phyloP scores from a whole-genome alignment of 2,797 vertebrate species.

The Catamblyrhynchus diadema region DNA sequence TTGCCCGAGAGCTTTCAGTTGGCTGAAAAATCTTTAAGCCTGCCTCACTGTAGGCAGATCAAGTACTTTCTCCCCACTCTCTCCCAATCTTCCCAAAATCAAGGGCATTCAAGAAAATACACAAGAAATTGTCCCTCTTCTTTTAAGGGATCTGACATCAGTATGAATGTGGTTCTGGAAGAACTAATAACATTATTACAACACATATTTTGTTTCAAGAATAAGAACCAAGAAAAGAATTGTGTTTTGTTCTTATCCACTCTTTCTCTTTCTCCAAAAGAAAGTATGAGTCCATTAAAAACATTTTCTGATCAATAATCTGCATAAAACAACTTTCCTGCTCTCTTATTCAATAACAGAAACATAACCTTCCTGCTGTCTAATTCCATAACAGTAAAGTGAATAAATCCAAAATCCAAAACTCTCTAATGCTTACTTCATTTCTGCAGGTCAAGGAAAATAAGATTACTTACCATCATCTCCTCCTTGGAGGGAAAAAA shows the following conservation, averaged over 20 bases:
- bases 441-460: not conserved
- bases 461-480: conserved; percentile 87
- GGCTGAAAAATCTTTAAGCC: not conserved
- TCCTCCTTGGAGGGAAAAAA: conserved; percentile 72
- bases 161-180: not conserved
- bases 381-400: not conserved
- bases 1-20: not conserved
- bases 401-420: not conserved
- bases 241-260: not conserved
- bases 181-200: not conserved
- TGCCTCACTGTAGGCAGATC: not conserved
- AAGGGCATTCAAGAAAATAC: not conserved
- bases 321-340: not conserved
- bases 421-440: not conserved
- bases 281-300: not conserved
- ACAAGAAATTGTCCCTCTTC: not conserved
- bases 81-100: not conserved
- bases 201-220: not conserved
- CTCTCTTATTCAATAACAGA: not conserved
- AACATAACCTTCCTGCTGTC: not conserved
- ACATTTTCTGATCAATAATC: not conserved
- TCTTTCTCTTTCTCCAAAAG: not conserved
- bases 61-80: not conserved
- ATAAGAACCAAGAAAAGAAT: not conserved
- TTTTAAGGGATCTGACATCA: not conserved